Evolutionary conservation across 2,888 invertebrate species (phyloP).

Genomic region (Atethmia centrago): DNA sequence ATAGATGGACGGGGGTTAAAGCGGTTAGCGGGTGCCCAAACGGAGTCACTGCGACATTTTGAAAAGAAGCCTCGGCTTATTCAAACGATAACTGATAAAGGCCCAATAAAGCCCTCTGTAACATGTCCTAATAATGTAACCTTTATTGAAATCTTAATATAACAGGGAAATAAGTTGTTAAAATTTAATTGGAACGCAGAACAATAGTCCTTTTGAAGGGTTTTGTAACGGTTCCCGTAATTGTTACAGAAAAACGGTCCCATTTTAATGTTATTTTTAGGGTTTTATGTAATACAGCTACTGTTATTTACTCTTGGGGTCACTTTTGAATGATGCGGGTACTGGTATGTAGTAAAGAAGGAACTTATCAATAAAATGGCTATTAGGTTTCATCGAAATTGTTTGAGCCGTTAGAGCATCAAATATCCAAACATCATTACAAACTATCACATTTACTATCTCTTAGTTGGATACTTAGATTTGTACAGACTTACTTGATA

Average conservation of each 20-base stretch:
- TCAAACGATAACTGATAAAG: constrained; percentile 21
- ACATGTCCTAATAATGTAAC: constrained; percentile 42
- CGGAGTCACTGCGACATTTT: background rate
- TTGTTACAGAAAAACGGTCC: constrained; percentile 34
- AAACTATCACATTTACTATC: background rate
- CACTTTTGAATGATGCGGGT: background rate
- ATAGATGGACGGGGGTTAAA: background rate
- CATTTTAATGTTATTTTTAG: constrained; percentile 22
- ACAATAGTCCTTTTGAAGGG: constrained; percentile 41
- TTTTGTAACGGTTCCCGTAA: constrained; percentile 26
- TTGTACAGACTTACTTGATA: background rate
- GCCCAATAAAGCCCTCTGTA: constrained; percentile 14
- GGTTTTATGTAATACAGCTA: constrained; percentile 4
- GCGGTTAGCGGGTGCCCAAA: no score
- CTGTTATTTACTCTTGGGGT: constrained; percentile 9
- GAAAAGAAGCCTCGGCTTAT: constrained; percentile 7
- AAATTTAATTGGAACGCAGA: constrained; percentile 46
- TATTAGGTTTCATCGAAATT: background rate
- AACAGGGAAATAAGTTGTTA: constrained; percentile 46
- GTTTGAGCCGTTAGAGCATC: background rate
- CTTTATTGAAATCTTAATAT: constrained; percentile 47
- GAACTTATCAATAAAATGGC: background rate
- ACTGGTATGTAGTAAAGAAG: background rate
- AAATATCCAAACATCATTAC: background rate
- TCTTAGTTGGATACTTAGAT: background rate